Evolutionary conservation across 2,113 vertebrate genomes (phyloP), one percentile per base, ranked within the genome.

Genomic region (Engraulis encrasicolus): DNA sequence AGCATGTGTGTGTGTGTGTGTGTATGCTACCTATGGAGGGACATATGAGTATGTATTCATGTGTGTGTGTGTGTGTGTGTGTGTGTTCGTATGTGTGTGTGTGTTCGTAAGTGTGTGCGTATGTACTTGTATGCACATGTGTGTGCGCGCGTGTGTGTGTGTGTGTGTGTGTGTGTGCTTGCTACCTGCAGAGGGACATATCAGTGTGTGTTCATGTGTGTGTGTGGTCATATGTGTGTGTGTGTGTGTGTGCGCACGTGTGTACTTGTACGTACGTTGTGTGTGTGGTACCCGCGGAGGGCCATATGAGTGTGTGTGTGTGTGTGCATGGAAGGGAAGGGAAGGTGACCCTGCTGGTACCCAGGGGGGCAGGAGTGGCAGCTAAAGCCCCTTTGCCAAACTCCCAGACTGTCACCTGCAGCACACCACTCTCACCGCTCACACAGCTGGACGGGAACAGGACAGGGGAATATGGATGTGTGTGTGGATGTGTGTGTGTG

Each of bases 301-400:
- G 7, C n/a, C n/a, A n/a, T n/a, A n/a, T n/a, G n/a, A 20, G 58
- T 66, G 1, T 66, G 58, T 66, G n/a, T 1, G 61, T 58, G 31
- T 83, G 54, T 79, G 40, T 71, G 71, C 9, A 9, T 5, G 3
- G 40, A 45, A 45, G 40, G 49, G 40, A 45, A 3, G 37, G 50
- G 80, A 86, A 88, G 85, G 86, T 88, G 80, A 85, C 84, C 66
- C 66, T 74, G 27, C 27, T 15, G 66, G 66, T 34, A 14, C 27
- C 66, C 66, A 74, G 66, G 27, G 31, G 66, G n/a, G 58, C n/a
- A 31, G 66, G 66, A 74, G 12, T 36, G 66, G 66, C 66, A 74
- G 66, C 14, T 74, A 27, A 74, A 34, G 23, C 66, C 66, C n/a
- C 34, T 74, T 74, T 74, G 66, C 66, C 66, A 74, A 66, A 74